A percentile compares a stretch with the other conserved stretches of the same genome.
Evolutionary conservation across 2,113 vertebrate species (phyloP).

Genomic region (Aspidoscelis tigris): DNA sequence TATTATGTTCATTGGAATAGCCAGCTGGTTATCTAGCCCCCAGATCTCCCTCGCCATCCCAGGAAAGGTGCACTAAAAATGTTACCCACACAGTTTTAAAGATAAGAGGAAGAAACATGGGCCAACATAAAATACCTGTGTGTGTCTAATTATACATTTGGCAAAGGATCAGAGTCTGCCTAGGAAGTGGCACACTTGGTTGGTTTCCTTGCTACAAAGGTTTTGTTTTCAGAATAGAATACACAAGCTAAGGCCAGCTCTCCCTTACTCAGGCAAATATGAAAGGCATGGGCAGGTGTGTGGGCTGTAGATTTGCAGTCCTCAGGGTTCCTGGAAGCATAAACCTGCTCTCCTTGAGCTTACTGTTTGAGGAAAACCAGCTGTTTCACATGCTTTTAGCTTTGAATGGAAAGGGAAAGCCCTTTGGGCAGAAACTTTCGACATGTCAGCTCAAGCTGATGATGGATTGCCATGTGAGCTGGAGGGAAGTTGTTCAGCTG

Average conservation of each 20-base stretch:
- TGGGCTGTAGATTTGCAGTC: not conserved
- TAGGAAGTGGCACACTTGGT: not conserved
- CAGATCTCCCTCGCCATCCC: no score
- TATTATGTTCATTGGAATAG: no score
- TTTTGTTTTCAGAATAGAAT: slow-evolving; percentile 3
- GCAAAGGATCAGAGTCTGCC: not conserved
- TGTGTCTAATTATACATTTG: not conserved
- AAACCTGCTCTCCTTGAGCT: slow-evolving; percentile 17
- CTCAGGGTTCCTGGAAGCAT: slow-evolving; percentile 8
- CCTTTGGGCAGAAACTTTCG: slow-evolving; percentile 36
- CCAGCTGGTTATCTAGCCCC: no score
- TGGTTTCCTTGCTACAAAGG: not conserved
- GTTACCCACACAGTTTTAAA: no score
- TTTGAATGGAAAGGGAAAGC: not conserved
- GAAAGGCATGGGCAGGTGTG: slow-evolving; percentile 30
- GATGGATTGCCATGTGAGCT: slow-evolving; percentile 24
- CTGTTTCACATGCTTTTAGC: slow-evolving; percentile 27
- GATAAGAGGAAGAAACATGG: no score
- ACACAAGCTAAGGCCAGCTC: not conserved
- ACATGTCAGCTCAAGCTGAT: slow-evolving; percentile 21
- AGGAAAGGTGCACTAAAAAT: no score
- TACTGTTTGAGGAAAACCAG: slow-evolving; percentile 26
- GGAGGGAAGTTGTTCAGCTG: slow-evolving; percentile 33
- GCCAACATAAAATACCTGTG: no score
- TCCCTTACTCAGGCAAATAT: not conserved